Base-by-base conservation (phyloP, 30 jellyfish, hydroid and myxozoan species). In the Cassiopea andromeda region DNA sequence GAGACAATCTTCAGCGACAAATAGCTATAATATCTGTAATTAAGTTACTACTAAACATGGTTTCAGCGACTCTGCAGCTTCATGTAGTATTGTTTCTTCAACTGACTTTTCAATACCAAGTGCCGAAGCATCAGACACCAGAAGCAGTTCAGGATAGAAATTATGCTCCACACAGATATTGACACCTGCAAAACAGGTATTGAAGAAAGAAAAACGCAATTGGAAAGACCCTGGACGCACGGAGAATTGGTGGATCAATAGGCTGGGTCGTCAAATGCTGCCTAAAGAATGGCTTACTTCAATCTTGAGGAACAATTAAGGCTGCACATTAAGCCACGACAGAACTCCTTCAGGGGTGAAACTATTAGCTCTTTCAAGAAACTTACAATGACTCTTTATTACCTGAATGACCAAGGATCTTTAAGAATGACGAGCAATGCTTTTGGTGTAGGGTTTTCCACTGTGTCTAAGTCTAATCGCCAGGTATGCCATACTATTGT, bases 171-270 rank as follows among this genome's bases (percentile, higher is more conserved):
- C 38, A 27, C 38, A 27, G 38, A 27, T 27, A 27, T 27, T 27
- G 38, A 27, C 38, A 27, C 38, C 38, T 27, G 38, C 38, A 27
- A 27, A 27, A 27, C 38, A 27, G 38, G 38, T 27, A 27, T 27
- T 27, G 38, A 27, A 27, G 38, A 27, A 27, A 27, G 38, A 27
- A 27, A 27, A 27, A 27, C 38, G 38, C 38, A 27, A 27, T 27
- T 27, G 38, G 38, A 27, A 27, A 27, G 38, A 27, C 38, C 89
- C 89, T 43, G 80, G 80, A 47, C 80, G 89, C 80, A 80, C 89
- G 12, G 89, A 80, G 60, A 58, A 61, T 13, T 80, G 89, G 89
- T 80, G 89, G 89, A n/a, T 7, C 15, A 80, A 61, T 46, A 50
- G 46, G 73, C 49, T 45, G 57, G 87, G 49, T 57, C 1, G 87